Base-by-base conservation (phyloP, 2,888 invertebrate species). In the Keiferia lycopersicella region DNA sequence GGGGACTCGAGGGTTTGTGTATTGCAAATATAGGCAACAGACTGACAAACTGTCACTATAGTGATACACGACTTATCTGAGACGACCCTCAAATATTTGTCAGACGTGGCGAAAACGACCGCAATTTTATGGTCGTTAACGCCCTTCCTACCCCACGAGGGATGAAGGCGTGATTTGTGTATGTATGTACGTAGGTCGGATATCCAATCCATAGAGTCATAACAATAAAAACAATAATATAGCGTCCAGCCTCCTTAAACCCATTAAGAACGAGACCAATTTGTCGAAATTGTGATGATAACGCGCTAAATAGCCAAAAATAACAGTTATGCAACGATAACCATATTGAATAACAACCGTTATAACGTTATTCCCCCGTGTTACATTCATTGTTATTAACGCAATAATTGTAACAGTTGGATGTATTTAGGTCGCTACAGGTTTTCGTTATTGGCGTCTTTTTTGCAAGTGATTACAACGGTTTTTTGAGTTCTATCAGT, bases 221-320 rank as follows among this genome's bases (percentile, higher is more conserved):
- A 50, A 34, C 61, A 61, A 50, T 50, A 61, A 61, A 61, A 56
- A 48, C 34, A 50, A 60, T 60, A 45, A 60, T 61, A 50, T 50
- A 10, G 50, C 22, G 38, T 45, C 50, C 61, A 50, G 34, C 22
- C n/a, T 50, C 48, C 50, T 26, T 61, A 34, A 26, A 2, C 22
- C 7, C 51, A 53, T 53, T 53, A 18, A 20, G 30, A 51, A 38
- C 26, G 20, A 51, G 50, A 38, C 59, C 53, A 51, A 74, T 76
- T n/a, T 75, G 71, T 70, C 73, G 71, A 68, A 81, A 84, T 72
- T 78, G 80, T 82, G 78, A 84, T 70, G 77, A 73, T 81, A 79
- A 77, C 72, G 73, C 69, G 63, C 67, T 65, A 69, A 34, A 68
- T 75, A 59, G 58, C 58, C 39, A 58, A 39, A 62, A 65, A 45